These are phyloP conservation scores for Pangasius sanitwongsei DNA, from an alignment of 2,797 vertebrate genomes.

Conservation along the genomic window DNA sequence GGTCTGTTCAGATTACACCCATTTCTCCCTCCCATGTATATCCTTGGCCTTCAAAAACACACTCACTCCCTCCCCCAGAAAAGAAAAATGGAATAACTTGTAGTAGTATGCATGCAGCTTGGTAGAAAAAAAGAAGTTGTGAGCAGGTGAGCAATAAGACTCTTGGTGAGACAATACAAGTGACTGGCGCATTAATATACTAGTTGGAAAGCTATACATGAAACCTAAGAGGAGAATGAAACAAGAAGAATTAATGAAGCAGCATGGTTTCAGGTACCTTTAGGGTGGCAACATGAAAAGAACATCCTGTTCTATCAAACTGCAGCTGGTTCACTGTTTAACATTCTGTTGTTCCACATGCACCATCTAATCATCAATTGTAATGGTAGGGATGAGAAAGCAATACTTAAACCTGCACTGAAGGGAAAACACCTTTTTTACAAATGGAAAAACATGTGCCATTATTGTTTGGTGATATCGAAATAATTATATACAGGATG, in stretches of 20 bases:
- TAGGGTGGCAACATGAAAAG: conserved; percentile 13
- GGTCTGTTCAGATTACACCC: conserved; percentile 50
- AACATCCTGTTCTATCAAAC: conserved; percentile 31
- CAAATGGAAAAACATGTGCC: conserved; percentile 61
- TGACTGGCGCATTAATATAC: conserved; percentile 11
- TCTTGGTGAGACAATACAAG: neutral
- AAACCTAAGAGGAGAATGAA: conserved; percentile 6
- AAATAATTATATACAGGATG: conserved; percentile 67
- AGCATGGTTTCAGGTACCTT: conserved; percentile 5
- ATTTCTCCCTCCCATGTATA: conserved; percentile 23
- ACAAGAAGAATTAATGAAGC: conserved; percentile 14
- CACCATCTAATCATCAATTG: conserved; percentile 45
- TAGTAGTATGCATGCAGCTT: neutral
- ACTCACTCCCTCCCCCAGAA: neutral
- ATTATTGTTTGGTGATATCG: conserved; percentile 64
- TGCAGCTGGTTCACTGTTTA: conserved; percentile 23
- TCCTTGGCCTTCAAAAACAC: conserved; percentile 17
- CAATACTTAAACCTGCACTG: conserved; percentile 38
- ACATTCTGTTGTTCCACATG: neutral
- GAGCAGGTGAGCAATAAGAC: conserved; percentile 1
- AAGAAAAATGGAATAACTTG: neutral
- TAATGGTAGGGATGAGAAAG: conserved; percentile 43
- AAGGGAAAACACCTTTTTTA: conserved; percentile 32
- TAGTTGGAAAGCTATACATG: neutral
- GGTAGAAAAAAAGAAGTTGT: neutral